Base-by-base conservation (phyloP, 2,888 invertebrate genomes). In the Lepidocyrtoides sp. region DNA sequence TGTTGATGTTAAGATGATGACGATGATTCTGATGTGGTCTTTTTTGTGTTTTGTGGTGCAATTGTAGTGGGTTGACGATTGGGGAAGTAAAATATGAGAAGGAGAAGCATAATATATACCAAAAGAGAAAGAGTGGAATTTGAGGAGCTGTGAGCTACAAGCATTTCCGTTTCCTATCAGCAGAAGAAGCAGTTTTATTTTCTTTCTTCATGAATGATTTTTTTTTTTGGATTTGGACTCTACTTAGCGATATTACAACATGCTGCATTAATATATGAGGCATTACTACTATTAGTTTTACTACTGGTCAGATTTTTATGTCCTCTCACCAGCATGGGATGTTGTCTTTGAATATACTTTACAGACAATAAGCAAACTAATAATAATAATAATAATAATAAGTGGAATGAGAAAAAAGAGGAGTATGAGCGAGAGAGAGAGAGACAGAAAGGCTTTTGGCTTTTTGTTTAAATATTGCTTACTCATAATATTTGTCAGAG, bases 151-250 rank as follows among this genome's bases (percentile, higher is more conserved):
- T 81, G 81, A 89, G 72, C 75, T 75, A 60, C 85, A 81, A 92
- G 93, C 92, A 93, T 93, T 93, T 93, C 94, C 94, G 94, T 93
- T 94, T 94, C 94, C 93, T 92, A 93, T 60, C 51, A 51, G 26
- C n/a, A 48, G 8, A 51, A 32, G 77, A 29, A n/a, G n/a, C 75
- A 44, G 26, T 75, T n/a, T 1, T 51, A 54, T 63, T 48, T 87
- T 36, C 48, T 44, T 66, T 51, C 44, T 26, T 32, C 79, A 54
- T 54, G 51, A 20, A 32, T 51, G 75, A 75, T 26, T 69, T 82
- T 63, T n/a, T n/a, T n/a, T n/a, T n/a, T n/a, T n/a, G n/a, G n/a
- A n/a, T 77, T 83, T 48, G 44, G 75, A 75, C 75, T 12, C 14
- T 75, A 48, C 14, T 44, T 66, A 66, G 17, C 60, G 12, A 41